Evolutionary conservation across 2,113 vertebrate genomes (phyloP), one percentile per base, ranked within the genome.

Genomic region (Cisticola juncidis): DNA sequence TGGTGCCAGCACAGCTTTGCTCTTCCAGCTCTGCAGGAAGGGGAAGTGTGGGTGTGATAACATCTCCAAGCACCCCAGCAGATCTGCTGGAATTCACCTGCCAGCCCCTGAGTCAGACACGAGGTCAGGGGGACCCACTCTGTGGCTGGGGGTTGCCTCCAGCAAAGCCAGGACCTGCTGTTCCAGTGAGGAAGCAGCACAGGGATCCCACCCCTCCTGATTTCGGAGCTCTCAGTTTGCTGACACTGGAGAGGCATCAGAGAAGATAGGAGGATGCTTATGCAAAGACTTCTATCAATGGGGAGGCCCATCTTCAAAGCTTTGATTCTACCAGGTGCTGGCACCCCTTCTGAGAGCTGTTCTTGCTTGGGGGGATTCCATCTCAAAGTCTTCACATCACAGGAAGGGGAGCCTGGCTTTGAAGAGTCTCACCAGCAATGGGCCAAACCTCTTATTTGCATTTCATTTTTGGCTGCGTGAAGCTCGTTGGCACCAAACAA

Each of bases 301-400:
- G 86, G 77, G 97, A 96, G 96, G 95, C 96, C 87, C 69, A 45
- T 92, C 97, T 98, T 98, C 97, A 98, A 97, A 98, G 97, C 91
- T 81, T 88, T 88, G 90, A 71, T 88, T 94, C 80, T 91, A 85
- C 96, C 79, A 95, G 96, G 94, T 95, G 85, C 91, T 57, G 83
- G 94, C 95, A 97, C 73, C 94, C 92, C 92, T 96, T 97, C 96
- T 91, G 94, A 94, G 96, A 94, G 72, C 89, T 90, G n/a, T 5
- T 83, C 69, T 92, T 93, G 83, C 95, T 96, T 87, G 95, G 94
- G 88, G 95, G 96, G 95, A 71, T 92, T 96, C 93, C 93, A 73
- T 62, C 91, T 94, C 94, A 88, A 96, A 97, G 66, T 48, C 81
- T 91, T 93, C 94, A 96, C 97, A 95, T 96, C 91, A 90, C 93